Evolutionary conservation across 2,113 vertebrate genomes (phyloP).

Genomic region (Oncorhynchus clarkii): DNA sequence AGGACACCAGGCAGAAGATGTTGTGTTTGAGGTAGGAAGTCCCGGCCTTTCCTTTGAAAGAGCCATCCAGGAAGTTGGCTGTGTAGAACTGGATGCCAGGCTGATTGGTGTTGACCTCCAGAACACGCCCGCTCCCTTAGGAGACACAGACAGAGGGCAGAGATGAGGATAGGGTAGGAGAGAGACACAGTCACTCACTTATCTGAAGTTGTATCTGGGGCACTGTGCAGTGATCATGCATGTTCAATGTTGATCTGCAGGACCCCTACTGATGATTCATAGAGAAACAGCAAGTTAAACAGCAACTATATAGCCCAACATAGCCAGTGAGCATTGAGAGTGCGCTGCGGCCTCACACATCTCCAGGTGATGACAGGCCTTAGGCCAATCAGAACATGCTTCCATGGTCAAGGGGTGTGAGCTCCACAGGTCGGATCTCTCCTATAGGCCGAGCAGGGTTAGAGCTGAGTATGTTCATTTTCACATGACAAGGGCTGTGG

Average conservation of each 20-base stretch:
- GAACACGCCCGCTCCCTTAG: conserved; percentile 82
- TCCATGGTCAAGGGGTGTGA: conserved; percentile 84
- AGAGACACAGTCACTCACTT: neutral
- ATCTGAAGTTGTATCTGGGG: too few relatives aligned
- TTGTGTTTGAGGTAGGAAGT: conserved; percentile 81
- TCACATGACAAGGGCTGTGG: too few relatives aligned
- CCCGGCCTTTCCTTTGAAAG: conserved; percentile 79
- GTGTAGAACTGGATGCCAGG: conserved; percentile 96
- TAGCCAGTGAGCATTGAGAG: too few relatives aligned
- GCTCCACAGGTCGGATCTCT: conserved; percentile 79
- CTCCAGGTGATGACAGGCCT: conserved; percentile 70
- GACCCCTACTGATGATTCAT: neutral
- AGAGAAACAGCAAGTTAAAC: neutral
- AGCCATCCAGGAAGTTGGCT: conserved; percentile 88
- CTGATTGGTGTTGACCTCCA: conserved; percentile 87
- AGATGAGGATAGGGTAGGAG: neutral
- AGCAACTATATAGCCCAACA: neutral
- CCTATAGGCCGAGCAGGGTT: conserved; percentile 63
- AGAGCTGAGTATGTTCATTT: too few relatives aligned
- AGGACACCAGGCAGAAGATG: conserved; percentile 90
- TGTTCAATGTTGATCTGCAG: neutral
- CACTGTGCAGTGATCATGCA: too few relatives aligned
- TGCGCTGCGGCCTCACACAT: conserved; percentile 33
- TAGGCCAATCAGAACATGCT: conserved; percentile 77
- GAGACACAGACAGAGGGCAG: neutral